Evolutionary conservation across 1,140 invertebrate genomes (phyloP), one percentile per base, ranked within the genome.

Genomic region (Drosophila melanica): DNA sequence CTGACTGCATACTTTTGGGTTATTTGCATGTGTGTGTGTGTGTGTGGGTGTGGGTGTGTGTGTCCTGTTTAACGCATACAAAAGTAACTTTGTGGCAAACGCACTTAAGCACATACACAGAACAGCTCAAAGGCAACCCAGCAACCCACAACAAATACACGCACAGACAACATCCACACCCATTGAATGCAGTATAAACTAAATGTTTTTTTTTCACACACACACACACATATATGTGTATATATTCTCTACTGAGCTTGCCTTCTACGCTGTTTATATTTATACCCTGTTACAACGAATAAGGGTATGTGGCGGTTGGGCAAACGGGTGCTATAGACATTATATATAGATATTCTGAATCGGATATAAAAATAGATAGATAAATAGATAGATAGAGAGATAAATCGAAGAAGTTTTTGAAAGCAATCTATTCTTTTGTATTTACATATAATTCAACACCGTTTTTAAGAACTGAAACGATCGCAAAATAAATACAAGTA

Each of bases 121-220:
- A 54, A 14, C 14, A 60, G 37, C 63, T 48, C 69, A 50, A 54
- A 51, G 54, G 33, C 35, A 44, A 20, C 18, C 35, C 51, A 50
- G 45, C 35, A 37, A 20, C 18, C 35, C 51, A 50, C 58, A 59
- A 42, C 47, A 48, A 30, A 48, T 27, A 64, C 45, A 58, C 67
- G 50, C 20, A 55, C 12, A 35, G n/a, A 57, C 42, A 48, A 44
- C 16, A 48, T 23, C 44, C 44, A 63, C 72, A 71, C 65, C 69
- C 77, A 65, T 79, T 76, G 81, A 77, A 79, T 73, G 79, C 82
- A 87, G 69, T 86, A 82, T 82, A 87, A 87, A 87, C 82, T 82
- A 82, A 89, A 87, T 89, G 82, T 82, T 74, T 58, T 78, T 78
- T 71, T 81, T 76, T 71, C 70, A 74, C 67, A 47, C 55, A 35